A percentile compares a stretch with the other conserved stretches of the same genome.
These are phyloP conservation scores for Leptinotarsa rubiginosa DNA, from an alignment of 2,888 invertebrate species.

Conservation along the genomic window DNA sequence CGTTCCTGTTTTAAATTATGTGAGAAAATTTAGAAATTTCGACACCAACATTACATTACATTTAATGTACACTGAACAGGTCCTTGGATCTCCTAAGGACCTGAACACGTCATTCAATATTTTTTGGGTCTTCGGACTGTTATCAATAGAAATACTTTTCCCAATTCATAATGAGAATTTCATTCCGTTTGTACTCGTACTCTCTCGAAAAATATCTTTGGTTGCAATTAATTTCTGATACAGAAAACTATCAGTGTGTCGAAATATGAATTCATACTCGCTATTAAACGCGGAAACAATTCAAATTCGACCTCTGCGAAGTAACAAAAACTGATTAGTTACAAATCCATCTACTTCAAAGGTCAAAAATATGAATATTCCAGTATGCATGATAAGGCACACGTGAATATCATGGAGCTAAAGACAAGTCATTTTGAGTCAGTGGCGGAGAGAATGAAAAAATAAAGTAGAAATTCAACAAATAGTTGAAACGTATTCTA, in stretches of 20 bases:
- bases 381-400: not conserved
- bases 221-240: not conserved
- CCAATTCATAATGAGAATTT: too few relatives aligned
- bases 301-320: not conserved
- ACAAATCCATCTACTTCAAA: not conserved
- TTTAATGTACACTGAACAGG: too few relatives aligned
- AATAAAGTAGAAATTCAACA: not conserved
- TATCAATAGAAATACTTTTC: too few relatives aligned
- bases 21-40: too few relatives aligned
- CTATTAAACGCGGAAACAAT: not conserved
- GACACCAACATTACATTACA: too few relatives aligned
- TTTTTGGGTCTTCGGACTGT: too few relatives aligned
- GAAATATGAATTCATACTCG: not conserved
- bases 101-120: too few relatives aligned
- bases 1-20: too few relatives aligned
- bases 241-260: not conserved
- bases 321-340: constrained; percentile 1
- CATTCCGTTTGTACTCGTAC: too few relatives aligned
- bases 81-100: too few relatives aligned
- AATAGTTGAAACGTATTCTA: too few relatives aligned
- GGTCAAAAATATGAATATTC: not conserved
- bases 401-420: not conserved
- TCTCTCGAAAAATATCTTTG: too few relatives aligned
- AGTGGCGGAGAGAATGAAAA: not conserved
- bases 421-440: not conserved